phyloP scores from a whole-genome alignment of 2,888 invertebrate genomes.

The Drosophila neotestacea region DNA sequence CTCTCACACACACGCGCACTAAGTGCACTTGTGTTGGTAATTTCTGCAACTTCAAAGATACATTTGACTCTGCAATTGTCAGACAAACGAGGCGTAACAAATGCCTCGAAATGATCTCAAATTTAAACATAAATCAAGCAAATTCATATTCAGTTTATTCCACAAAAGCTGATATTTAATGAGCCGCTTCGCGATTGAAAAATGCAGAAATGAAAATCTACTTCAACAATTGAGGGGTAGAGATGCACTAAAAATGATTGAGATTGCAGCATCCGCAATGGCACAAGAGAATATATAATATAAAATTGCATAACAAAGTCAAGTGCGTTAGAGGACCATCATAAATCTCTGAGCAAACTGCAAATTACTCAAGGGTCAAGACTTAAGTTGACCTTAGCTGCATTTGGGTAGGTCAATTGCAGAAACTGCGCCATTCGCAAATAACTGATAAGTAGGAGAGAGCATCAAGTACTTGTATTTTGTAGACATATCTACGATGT shows the following conservation, averaged over 20 bases:
- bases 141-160: slow-evolving; percentile 5
- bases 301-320: background rate
- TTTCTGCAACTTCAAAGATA: slow-evolving; percentile 61
- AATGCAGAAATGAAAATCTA: background rate
- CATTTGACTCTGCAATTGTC: slow-evolving; percentile 26
- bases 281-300: background rate
- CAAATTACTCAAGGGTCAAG: background rate
- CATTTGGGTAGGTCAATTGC: slow-evolving; percentile 14
- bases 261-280: background rate
- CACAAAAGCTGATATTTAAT: slow-evolving; percentile 9
- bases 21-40: slow-evolving; percentile 31
- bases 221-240: background rate
- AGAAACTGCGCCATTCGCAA: slow-evolving; percentile 13
- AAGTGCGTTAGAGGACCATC: background rate
- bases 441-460: background rate
- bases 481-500: slow-evolving; percentile 1
- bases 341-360: slow-evolving; percentile 7
- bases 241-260: background rate
- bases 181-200: slow-evolving; percentile 1
- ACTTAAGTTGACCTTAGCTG: slow-evolving; percentile 19
- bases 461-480: slow-evolving; percentile 19
- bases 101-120: slow-evolving; percentile 14
- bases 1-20: slow-evolving; percentile 16
- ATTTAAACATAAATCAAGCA: slow-evolving; percentile 4
- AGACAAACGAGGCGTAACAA: slow-evolving; percentile 29